phyloP scores from a whole-genome alignment of 2,113 vertebrate genomes.

The Carollia perspicillata region DNA sequence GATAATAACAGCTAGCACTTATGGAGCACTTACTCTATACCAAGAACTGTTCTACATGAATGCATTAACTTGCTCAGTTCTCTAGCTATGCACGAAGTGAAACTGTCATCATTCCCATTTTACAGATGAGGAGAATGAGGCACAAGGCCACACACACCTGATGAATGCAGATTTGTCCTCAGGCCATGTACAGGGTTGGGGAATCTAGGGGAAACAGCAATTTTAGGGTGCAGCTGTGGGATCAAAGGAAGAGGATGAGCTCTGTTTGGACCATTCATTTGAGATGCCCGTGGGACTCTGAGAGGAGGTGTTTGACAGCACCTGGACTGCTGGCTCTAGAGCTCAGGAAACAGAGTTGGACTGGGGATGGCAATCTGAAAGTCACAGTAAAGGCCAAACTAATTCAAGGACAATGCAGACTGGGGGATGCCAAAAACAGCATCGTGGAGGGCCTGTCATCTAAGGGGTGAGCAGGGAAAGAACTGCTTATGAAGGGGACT shows the following conservation, averaged over 20 bases:
- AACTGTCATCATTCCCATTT: background rate
- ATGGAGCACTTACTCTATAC: background rate
- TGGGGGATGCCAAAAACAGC: background rate
- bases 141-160: background rate
- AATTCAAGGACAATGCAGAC: background rate
- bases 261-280: background rate
- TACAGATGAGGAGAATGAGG: background rate
- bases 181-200: background rate
- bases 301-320: background rate
- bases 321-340: background rate
- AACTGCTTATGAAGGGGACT: background rate
- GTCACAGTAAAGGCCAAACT: background rate
- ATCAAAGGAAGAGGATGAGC: background rate
- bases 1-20: background rate
- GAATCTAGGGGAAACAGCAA: background rate
- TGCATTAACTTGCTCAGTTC: background rate
- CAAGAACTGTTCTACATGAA: background rate
- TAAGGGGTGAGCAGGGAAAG: background rate
- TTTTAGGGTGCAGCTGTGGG: background rate
- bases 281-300: background rate
- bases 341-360: background rate
- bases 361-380: background rate
- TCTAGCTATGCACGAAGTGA: background rate
- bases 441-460: rapidly evolving
- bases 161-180: background rate